Conservation (phyloP, 2,797 vertebrate genomes). For the Oophaga sylvatica region DNA sequence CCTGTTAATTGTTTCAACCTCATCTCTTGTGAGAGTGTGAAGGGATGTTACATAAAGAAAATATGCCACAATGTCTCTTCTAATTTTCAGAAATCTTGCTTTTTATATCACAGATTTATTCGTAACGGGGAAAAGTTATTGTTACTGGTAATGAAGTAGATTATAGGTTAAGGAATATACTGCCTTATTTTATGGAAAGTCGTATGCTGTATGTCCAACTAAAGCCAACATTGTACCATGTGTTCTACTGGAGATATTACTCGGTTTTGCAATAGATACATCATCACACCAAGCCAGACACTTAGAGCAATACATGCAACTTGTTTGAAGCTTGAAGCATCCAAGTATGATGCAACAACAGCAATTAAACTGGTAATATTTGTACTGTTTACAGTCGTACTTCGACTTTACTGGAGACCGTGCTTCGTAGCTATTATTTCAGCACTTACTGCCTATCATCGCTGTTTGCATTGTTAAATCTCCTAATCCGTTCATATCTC, state of each 20-base stretch:
- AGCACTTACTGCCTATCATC: not conserved
- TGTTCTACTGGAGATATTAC: not conserved
- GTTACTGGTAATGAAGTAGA: too few relatives aligned
- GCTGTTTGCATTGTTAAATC: not conserved
- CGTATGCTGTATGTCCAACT: too few relatives aligned
- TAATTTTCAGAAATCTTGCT: too few relatives aligned
- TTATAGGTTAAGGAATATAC: too few relatives aligned
- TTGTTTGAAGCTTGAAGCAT: not conserved
- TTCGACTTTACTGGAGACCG: not conserved
- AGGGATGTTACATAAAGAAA: too few relatives aligned
- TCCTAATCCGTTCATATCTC: not conserved
- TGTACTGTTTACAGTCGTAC: not conserved
- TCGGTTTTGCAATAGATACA: constrained; percentile 13
- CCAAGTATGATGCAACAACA: constrained; percentile 34
- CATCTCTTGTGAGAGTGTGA: too few relatives aligned
- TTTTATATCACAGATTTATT: too few relatives aligned
- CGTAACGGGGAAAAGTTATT: too few relatives aligned
- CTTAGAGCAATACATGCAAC: not conserved
- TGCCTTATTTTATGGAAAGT: too few relatives aligned
- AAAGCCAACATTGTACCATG: too few relatives aligned
- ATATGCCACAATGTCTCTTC: too few relatives aligned
- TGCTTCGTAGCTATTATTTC: not conserved
- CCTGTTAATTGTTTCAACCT: too few relatives aligned
- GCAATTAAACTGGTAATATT: constrained; percentile 30
- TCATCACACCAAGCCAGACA: not conserved